Conservation (phyloP, 1,140 invertebrate species). For the Heliconius congener region DNA sequence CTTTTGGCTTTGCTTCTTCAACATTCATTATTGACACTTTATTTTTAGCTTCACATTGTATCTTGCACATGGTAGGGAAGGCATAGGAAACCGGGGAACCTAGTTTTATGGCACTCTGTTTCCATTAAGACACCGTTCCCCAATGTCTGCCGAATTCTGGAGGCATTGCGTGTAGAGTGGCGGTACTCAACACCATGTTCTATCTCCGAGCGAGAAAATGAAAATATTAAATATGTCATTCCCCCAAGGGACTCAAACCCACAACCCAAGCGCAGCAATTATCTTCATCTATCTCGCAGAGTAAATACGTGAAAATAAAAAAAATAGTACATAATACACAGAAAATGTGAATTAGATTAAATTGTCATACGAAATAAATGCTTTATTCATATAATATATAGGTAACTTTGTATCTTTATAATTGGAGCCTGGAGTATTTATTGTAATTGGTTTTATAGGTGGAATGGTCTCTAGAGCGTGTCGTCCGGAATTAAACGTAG, state of each 20-base stretch:
- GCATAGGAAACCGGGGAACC: too few relatives aligned
- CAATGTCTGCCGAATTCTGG: too few relatives aligned
- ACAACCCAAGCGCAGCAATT: neutral
- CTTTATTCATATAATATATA: neutral
- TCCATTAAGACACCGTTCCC: too few relatives aligned
- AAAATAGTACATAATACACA: neutral
- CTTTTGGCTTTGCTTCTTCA: neutral
- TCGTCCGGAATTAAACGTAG: conserved; percentile 50
- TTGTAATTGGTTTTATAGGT: conserved; percentile 23
- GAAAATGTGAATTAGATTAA: neutral
- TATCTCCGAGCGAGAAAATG: too few relatives aligned
- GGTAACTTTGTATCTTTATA: neutral
- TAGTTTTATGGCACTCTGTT: too few relatives aligned
- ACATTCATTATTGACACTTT: neutral
- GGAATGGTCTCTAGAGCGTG: conserved; percentile 19
- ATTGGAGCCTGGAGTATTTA: conserved; percentile 13
- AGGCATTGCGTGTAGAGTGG: too few relatives aligned
- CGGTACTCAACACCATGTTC: too few relatives aligned
- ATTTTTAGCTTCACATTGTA: too few relatives aligned
- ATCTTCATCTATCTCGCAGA: neutral
- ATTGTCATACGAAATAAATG: neutral
- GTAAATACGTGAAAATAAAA: neutral
- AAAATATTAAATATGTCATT: too few relatives aligned
- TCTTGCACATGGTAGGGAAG: too few relatives aligned
- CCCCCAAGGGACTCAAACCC: too few relatives aligned